A percentile compares a stretch with the other conserved stretches of the same genome.
phyloP scores from a whole-genome alignment of 2,888 invertebrate genomes.

The Dryadula phaetusa region DNA sequence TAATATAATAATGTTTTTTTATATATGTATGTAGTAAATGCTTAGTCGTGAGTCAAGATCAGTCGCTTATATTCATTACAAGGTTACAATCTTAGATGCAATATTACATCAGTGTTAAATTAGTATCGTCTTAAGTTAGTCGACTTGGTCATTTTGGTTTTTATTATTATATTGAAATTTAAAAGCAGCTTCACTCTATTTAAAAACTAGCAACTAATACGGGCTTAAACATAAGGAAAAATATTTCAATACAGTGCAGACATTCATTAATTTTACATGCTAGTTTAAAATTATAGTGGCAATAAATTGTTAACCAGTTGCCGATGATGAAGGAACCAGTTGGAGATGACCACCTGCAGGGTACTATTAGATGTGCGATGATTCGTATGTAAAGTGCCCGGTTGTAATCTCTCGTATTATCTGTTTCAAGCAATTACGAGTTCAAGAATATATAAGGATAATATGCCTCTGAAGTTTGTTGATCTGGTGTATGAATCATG shows the following conservation, averaged over 20 bases:
- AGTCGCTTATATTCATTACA: conserved; percentile 20
- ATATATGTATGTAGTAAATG: no score
- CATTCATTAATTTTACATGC: conserved; percentile 1
- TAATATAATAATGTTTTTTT: conserved; percentile 19
- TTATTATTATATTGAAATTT: not conserved
- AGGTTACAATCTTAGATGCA: conserved; percentile 28
- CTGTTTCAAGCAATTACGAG: conserved; percentile 36
- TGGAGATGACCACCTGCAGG: conserved; percentile 36
- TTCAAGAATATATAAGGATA: conserved; percentile 29
- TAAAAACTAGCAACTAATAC: no score
- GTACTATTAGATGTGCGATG: conserved; percentile 28
- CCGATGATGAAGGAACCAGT: conserved; percentile 26
- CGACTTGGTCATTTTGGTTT: not conserved
- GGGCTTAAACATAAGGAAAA: not conserved
- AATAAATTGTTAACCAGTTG: conserved; percentile 33
- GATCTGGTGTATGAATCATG: not conserved
- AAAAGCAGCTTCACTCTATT: no score
- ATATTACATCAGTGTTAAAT: conserved; percentile 15
- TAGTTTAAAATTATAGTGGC: conserved; percentile 27
- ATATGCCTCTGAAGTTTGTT: conserved; percentile 30
- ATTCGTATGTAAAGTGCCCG: conserved; percentile 22
- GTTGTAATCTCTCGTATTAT: conserved; percentile 22
- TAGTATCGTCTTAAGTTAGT: not conserved
- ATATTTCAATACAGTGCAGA: not conserved
- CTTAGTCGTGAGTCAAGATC: conserved; percentile 30